A percentile compares a stretch with the other conserved stretches of the same genome.
phyloP scores from a whole-genome alignment of 2,888 invertebrate genomes.

The Eurytoma adleriae region DNA sequence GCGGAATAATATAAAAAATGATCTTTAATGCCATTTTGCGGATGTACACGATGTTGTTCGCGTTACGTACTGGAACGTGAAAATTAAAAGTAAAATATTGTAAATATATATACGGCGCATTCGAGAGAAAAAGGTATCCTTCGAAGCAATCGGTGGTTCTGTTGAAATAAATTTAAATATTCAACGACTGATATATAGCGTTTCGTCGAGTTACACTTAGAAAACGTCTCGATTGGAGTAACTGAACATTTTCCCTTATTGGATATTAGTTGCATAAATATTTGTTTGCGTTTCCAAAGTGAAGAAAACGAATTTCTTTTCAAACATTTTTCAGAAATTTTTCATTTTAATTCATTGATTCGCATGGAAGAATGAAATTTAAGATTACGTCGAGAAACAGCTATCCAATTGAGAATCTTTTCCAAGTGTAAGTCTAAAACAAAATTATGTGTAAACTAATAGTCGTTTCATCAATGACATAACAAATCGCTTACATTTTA shows the following conservation, averaged over 20 bases:
- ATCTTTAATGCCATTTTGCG: conserved; percentile 27
- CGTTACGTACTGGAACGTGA: conserved; percentile 44
- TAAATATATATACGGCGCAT: conserved; percentile 51
- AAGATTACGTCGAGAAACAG: neutral
- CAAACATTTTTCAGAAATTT: too few relatives aligned
- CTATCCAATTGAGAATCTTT: conserved; percentile 36
- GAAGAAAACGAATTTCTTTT: too few relatives aligned
- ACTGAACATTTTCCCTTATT: neutral
- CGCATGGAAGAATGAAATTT: too few relatives aligned
- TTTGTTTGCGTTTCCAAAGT: too few relatives aligned
- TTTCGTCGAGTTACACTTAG: conserved; percentile 38
- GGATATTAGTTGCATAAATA: too few relatives aligned
- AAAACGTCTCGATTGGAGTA: conserved; percentile 37
- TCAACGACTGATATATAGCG: conserved; percentile 48
- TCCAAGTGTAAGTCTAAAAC: conserved; percentile 46
- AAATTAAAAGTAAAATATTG: conserved; percentile 47
- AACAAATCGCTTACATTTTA: conserved; percentile 46
- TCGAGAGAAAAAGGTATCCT: conserved; percentile 26
- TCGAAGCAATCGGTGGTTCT: conserved; percentile 46
- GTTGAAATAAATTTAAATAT: conserved; percentile 41
- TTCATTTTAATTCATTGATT: too few relatives aligned
- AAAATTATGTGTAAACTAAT: conserved; percentile 52
- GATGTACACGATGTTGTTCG: conserved; percentile 52
- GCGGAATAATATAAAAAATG: conserved; percentile 2
- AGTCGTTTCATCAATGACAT: conserved; percentile 43